Percentiles rank a stretch among this genome's conserved stretches.
phyloP scores from a whole-genome alignment of 1,140 invertebrate species.

The Lycorma delicatula region DNA sequence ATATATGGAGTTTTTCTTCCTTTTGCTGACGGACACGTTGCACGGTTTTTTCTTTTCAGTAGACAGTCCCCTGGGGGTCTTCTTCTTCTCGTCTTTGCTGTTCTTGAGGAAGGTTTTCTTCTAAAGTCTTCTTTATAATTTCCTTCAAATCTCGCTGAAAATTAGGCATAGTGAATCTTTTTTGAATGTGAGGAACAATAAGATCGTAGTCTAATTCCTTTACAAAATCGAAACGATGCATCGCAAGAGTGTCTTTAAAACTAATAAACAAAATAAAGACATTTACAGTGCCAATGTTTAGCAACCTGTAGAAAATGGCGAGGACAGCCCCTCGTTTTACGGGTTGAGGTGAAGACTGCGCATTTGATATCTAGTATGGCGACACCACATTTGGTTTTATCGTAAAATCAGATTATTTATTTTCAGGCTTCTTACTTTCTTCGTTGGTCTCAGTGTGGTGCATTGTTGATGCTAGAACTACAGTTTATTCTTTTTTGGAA shows the following conservation, averaged over 20 bases:
- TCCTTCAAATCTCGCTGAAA: conserved; percentile 4
- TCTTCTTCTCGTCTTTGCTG: background rate
- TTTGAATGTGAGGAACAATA: conserved; percentile 23
- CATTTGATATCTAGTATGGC: conserved; percentile 32
- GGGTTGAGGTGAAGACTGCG: conserved; percentile 24
- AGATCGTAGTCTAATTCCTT: conserved; percentile 21
- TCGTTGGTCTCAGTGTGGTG: conserved; percentile 24
- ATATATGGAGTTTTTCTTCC: conserved; percentile 1
- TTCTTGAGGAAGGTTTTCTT: background rate
- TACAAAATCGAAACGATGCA: conserved; percentile 24
- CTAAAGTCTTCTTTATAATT: conserved; percentile 1
- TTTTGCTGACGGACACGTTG: background rate
- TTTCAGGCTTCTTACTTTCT: conserved; percentile 29
- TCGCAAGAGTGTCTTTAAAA: conserved; percentile 4
- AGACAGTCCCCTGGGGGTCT: background rate
- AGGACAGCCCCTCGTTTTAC: conserved; percentile 31
- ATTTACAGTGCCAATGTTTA: conserved; percentile 28
- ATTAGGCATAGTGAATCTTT: conserved; percentile 16
- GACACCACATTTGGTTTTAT: conserved; percentile 33
- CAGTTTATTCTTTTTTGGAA: conserved; percentile 27
- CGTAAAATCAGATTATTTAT: conserved; percentile 31
- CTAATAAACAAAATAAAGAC: conserved; percentile 10
- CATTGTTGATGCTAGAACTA: conserved; percentile 28
- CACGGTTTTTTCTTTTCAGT: conserved; percentile 2
- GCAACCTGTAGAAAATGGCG: conserved; percentile 28